Evolutionary conservation across 1,140 invertebrate genomes (phyloP), one percentile per base, ranked within the genome.

Genomic region (Pectinophora gossypiella): DNA sequence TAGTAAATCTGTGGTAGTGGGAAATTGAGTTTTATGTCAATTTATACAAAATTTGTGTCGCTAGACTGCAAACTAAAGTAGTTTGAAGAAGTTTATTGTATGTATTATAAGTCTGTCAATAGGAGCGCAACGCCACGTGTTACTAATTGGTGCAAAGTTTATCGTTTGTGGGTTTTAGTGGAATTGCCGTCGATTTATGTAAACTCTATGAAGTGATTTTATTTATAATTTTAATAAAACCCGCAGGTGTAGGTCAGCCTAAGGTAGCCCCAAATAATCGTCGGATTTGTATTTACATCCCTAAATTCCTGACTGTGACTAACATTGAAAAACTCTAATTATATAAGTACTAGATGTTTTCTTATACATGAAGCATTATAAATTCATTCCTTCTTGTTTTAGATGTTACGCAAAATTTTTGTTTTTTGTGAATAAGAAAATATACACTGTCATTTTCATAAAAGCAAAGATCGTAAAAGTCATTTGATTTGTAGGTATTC

Each of bases 331-430:
- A 40, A 40, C 7, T 32, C 9, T 40, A 40, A 40, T 40, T 40
- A 6, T 40, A 40, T 40, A 40, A 40, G 54, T 58, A 60, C 59
- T 62, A 67, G 58, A 50, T 62, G 55, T 61, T 64, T 64, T 66
- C 51, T 40, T 40, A 63, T 68, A 61, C 68, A 69, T 65, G 51
- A 66, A 62, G 61, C 61, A 72, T 67, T n/a, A 68, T 67, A 69
- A 72, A 76, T 83, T 76, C 82, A 83, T 85, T 85, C 79, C 79
- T 81, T 76, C 66, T 73, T 72, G 66, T 71, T 73, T 70, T 80
- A 81, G 71, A 64, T 76, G 58, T 61, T 67, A 60, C 57, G 50
- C 58, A 38, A 59, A 59, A 59, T 54, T 59, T n/a, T n/a, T n/a
- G 51, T 56, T 59, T 27, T 44, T 44, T 44, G 13, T 43, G 15